Evolutionary conservation across 2,888 invertebrate species (phyloP), one percentile per base, ranked within the genome.

Genomic region (Catocala sponsa): DNA sequence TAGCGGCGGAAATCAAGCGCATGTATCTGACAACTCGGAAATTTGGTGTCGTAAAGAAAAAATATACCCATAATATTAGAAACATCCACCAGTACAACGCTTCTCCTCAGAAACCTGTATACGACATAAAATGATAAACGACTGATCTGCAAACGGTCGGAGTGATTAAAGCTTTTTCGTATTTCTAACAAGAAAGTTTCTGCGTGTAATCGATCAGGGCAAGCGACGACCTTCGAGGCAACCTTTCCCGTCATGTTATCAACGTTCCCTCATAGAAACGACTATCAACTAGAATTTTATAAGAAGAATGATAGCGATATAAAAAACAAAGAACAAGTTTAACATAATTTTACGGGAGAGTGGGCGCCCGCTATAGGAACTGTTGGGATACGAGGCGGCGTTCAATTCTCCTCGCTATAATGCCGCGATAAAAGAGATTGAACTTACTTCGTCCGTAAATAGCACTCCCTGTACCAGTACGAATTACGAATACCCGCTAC

Each of bases 381-480:
- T 84, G 86, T 81, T 68, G 69, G 73, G 80, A 84, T 88, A 86
- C 84, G 84, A 85, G 82, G 78, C 82, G 79, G 78, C 86, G 88
- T 90, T 86, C 88, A 88, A 89, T 91, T 89, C 89, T 84, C 82
- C 81, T 75, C 76, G 86, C 89, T 89, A 87, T 91, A 92, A 91
- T 87, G 84, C 87, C 74, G 72, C 91, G 90, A 92, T 93, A 92
- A 92, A 92, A 90, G 85, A 92, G 90, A 94, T 93, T 92, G 93
- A 91, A 91, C 88, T 89, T 85, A 89, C 88, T 90, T 85, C 83
- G 86, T 84, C 85, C 85, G 88, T 90, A 89, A 90, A 91, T 92
- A 90, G 88, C 86, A 88, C 82, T 81, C 81, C 80, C 72, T 82
- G 79, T 82, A 86, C 74, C 76, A 75, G 65, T 76, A 74, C 71